Evolutionary conservation across 1,140 invertebrate species (phyloP), one percentile per base, ranked within the genome.

Genomic region (Platorchestia sp.): DNA sequence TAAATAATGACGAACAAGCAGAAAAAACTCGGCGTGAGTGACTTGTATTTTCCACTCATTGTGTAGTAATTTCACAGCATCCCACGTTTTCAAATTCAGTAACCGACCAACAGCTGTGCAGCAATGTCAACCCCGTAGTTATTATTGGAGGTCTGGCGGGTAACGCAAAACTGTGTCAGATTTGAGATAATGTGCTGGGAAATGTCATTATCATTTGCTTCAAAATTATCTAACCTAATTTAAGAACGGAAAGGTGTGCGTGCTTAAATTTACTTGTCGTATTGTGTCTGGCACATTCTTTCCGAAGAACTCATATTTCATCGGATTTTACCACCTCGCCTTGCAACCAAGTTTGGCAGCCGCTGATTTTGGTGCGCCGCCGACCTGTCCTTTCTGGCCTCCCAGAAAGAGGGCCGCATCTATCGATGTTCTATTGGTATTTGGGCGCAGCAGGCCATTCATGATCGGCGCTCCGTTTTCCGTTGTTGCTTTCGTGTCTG

Each of bases 361-460:
- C 59, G 36, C 59, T 27, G 27, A 75, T 14, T 75, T 75, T 75
- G 59, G 59, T 36, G 59, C 59, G 27, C 14, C 14, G 27, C 59
- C 59, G 59, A 41, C 87, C 43, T 42, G 87, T 27, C 41, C 87
- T 89, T 89, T 89, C 87, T 44, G 87, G 87, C 87, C 87, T 89
- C 7, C 41, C 36, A 44, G 41, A 89, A 42, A 42, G 87, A 89
- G 87, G 43, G 87, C 41, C 36, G 87, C 87, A 89, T 89, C 87
- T 89, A 89, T 89, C 87, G 87, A 89, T 89, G 87, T 89, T 89
- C 87, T 89, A 89, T 89, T 89, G 87, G 87, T 42, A 89, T 89
- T 89, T 42, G 41, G 87, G 87, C 43, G 41, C 87, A 41, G 41
- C 87, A 89, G 87, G 87, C 87, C 87, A 44, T 43, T 44, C 87